A percentile compares a stretch with the other conserved stretches of the same genome.
Conservation (phyloP, 2,888 invertebrate species). For the Scaptomyza cyrtandrae region DNA sequence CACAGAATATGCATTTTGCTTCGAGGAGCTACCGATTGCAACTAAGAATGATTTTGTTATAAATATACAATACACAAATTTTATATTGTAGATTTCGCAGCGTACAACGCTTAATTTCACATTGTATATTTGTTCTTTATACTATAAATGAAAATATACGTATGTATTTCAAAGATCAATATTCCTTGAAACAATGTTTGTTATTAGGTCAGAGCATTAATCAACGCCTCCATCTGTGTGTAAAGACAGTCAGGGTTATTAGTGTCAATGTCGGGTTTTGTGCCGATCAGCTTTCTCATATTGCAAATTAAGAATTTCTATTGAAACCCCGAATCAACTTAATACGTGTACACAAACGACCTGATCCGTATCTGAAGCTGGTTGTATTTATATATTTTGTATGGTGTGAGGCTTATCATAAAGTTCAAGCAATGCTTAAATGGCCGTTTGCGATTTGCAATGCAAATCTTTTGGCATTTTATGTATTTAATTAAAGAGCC, state of each 20-base stretch:
- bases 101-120: not conserved
- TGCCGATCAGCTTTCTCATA: slow-evolving; percentile 12
- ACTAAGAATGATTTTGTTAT: slow-evolving; percentile 5
- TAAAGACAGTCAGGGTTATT: slow-evolving; percentile 42
- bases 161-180: slow-evolving; percentile 24
- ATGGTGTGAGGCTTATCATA: slow-evolving; percentile 72
- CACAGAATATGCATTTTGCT: not conserved
- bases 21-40: slow-evolving; percentile 1
- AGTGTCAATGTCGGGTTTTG: slow-evolving; percentile 18
- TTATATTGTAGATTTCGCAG: not conserved
- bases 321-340: slow-evolving; percentile 8
- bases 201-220: slow-evolving; percentile 25
- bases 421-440: slow-evolving; percentile 50
- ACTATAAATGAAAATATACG: too few species aligned
- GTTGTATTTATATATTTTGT: slow-evolving; percentile 1
- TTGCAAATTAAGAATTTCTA: slow-evolving; percentile 28
- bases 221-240: slow-evolving; percentile 32
- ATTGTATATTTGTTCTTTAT: slow-evolving; percentile 1
- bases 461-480: slow-evolving; percentile 65
- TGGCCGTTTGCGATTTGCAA: slow-evolving; percentile 61
- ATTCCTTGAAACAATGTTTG: slow-evolving; percentile 29
- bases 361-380: slow-evolving; percentile 6
- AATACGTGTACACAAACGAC: not conserved
- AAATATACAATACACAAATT: not conserved
- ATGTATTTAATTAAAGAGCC: slow-evolving; percentile 73